A percentile compares a stretch with the other conserved stretches of the same genome.
These are phyloP conservation scores for Lichenostomus cassidix DNA, from an alignment of 2,113 vertebrate genomes.

Conservation along the genomic window DNA sequence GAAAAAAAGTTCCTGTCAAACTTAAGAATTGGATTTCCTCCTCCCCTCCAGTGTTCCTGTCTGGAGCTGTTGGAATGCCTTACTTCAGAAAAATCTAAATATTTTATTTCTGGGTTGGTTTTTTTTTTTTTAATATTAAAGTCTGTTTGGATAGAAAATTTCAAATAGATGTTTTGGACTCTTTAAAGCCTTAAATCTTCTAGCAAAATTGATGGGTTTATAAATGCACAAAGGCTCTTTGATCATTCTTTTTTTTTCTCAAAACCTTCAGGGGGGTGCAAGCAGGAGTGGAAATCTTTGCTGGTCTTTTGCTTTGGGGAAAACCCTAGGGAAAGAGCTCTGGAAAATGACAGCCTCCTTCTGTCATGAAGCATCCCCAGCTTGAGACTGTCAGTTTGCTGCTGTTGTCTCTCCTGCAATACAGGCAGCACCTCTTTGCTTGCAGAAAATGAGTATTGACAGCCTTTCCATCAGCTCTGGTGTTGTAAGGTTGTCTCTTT, in stretches of 20 bases:
- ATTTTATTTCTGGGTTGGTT: not conserved
- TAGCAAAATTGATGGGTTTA: slow-evolving; percentile 5
- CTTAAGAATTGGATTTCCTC: slow-evolving; percentile 29
- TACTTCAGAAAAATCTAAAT: slow-evolving; percentile 15
- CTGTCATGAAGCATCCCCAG: not conserved
- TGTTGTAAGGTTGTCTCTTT: not conserved
- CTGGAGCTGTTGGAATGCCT: slow-evolving; percentile 27
- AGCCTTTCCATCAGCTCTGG: not conserved
- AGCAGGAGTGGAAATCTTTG: not conserved
- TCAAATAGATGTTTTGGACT: slow-evolving; percentile 25
- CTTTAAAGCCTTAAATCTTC: slow-evolving; percentile 29
- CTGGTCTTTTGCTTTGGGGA: not conserved
- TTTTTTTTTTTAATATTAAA: not conserved
- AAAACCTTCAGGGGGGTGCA: not conserved
- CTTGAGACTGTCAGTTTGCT: not conserved
- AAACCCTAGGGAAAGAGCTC: not conserved
- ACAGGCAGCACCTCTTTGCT: not conserved
- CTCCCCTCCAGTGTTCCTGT: not conserved
- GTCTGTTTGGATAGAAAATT: not conserved
- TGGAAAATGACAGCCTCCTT: slow-evolving; percentile 6
- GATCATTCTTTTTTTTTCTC: not conserved
- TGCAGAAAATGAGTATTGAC: not conserved
- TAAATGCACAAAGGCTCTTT: slow-evolving; percentile 45
- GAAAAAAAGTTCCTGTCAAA: not conserved
- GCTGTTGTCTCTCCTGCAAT: not conserved